Conservation (phyloP, 2,888 invertebrate species). For the Rhorus exstirpatorius region DNA sequence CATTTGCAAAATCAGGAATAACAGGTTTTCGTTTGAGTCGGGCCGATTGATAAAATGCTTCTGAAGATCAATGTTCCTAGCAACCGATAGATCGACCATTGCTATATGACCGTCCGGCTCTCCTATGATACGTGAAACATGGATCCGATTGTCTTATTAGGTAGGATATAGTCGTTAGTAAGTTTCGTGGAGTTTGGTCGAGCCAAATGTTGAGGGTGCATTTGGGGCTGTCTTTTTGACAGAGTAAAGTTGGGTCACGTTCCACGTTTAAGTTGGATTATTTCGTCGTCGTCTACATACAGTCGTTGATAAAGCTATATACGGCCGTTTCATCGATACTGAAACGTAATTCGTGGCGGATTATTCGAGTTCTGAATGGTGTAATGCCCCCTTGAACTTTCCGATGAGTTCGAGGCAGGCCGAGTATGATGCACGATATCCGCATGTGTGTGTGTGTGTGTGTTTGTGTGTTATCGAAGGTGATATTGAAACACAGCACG, state of each 20-base stretch:
- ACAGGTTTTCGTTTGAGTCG: not conserved
- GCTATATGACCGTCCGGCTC: constrained; percentile 14
- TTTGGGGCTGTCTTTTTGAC: no score
- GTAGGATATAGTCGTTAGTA: constrained; percentile 24
- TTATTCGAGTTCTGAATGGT: constrained; percentile 50
- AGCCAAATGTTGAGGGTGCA: no score
- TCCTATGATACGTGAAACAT: constrained; percentile 28
- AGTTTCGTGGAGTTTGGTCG: constrained; percentile 23
- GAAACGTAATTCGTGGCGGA: constrained; percentile 50
- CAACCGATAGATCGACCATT: constrained; percentile 23
- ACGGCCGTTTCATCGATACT: constrained; percentile 2
- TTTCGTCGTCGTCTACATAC: no score
- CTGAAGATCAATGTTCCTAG: constrained; percentile 21
- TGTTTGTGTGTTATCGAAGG: constrained; percentile 21
- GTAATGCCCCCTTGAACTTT: constrained; percentile 60
- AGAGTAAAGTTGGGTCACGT: no score
- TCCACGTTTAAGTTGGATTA: no score
- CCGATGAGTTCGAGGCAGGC: constrained; percentile 40
- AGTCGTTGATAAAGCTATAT: constrained; percentile 1
- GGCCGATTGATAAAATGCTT: not conserved
- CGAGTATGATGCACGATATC: constrained; percentile 59
- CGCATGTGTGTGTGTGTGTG: no score
- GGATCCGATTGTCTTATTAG: constrained; percentile 32
- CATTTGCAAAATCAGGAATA: no score
- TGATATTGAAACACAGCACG: constrained; percentile 48